Conservation (phyloP, 1,140 invertebrate genomes). For the Drosophila guanche region DNA sequence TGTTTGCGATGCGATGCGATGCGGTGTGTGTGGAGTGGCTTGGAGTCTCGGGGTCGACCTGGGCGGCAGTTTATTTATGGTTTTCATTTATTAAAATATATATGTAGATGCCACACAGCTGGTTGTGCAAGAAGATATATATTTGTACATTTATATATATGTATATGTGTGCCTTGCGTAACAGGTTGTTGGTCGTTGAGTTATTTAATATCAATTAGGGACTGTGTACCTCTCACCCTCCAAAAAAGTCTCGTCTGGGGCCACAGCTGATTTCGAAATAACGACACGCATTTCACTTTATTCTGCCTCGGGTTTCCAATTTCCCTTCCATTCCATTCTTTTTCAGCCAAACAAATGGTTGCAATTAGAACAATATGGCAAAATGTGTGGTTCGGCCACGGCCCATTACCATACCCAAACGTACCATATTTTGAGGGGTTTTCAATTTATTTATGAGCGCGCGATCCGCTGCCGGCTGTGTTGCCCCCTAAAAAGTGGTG, state of each 20-base stretch:
- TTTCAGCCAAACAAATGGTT: slow-evolving; percentile 64
- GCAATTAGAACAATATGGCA: slow-evolving; percentile 80
- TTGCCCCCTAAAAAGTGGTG: slow-evolving; percentile 40
- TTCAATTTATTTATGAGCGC: slow-evolving; percentile 62
- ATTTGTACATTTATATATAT: not conserved
- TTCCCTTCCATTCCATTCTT: slow-evolving; percentile 11
- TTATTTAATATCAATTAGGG: slow-evolving; percentile 80
- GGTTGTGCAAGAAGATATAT: slow-evolving; percentile 65
- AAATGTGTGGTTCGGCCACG: slow-evolving; percentile 36
- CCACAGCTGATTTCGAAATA: slow-evolving; percentile 76
- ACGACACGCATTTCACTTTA: slow-evolving; percentile 74
- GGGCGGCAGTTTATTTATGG: slow-evolving; percentile 78
- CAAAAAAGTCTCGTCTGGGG: slow-evolving; percentile 13
- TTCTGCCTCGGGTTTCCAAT: slow-evolving; percentile 5
- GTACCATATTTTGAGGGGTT: slow-evolving; percentile 57
- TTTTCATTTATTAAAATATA: slow-evolving; percentile 77
- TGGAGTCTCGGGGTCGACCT: slow-evolving; percentile 31
- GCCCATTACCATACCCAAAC: no score
- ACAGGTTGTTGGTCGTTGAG: slow-evolving; percentile 56
- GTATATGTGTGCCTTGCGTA: slow-evolving; percentile 37
- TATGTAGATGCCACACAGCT: slow-evolving; percentile 5
- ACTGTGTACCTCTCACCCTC: not conserved
- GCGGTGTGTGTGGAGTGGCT: no score
- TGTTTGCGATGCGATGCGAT: no score
- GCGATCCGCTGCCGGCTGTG: slow-evolving; percentile 20